These are phyloP conservation scores for Drosophila rufa DNA, from an alignment of 1,140 invertebrate genomes.

Conservation along the genomic window DNA sequence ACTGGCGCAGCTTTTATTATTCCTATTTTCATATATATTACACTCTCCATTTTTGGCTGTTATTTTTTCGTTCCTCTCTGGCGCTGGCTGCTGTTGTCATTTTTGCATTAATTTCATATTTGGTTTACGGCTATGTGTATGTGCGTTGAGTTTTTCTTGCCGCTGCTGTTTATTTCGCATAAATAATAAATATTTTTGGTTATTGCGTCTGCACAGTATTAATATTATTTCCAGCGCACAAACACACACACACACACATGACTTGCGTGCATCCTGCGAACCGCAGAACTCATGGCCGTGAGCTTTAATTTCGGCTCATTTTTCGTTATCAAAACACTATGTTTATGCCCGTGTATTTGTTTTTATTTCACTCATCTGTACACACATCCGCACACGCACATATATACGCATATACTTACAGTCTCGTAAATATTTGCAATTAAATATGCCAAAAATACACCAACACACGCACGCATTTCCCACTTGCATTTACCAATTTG, in stretches of 20 bases:
- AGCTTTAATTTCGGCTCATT: slow-evolving; percentile 82
- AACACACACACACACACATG: slow-evolving; percentile 7
- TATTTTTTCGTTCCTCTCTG: slow-evolving; percentile 30
- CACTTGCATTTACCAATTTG: slow-evolving; percentile 27
- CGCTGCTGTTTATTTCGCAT: slow-evolving; percentile 80
- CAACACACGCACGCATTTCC: slow-evolving; percentile 9
- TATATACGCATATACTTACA: slow-evolving; percentile 20
- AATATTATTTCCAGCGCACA: slow-evolving; percentile 71
- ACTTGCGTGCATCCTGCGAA: slow-evolving; percentile 61
- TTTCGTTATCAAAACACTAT: slow-evolving; percentile 80
- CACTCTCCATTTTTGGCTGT: slow-evolving; percentile 46
- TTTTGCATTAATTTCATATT: slow-evolving; percentile 84
- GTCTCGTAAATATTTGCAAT: slow-evolving; percentile 74
- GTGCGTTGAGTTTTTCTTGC: slow-evolving; percentile 58
- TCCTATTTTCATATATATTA: slow-evolving; percentile 49
- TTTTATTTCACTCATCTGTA: slow-evolving; percentile 59
- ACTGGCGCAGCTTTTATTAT: slow-evolving; percentile 55
- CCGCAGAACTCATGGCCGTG: slow-evolving; percentile 63
- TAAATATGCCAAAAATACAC: slow-evolving; percentile 71
- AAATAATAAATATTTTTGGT: slow-evolving; percentile 84
- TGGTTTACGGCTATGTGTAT: slow-evolving; percentile 45
- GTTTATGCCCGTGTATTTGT: slow-evolving; percentile 65
- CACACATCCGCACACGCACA: slow-evolving; percentile 19
- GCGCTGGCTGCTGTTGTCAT: slow-evolving; percentile 71
- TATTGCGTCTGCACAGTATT: slow-evolving; percentile 82